These are phyloP conservation scores for Eudyptes chrysolophus DNA, from an alignment of 2,113 vertebrate genomes.

Conservation along the genomic window DNA sequence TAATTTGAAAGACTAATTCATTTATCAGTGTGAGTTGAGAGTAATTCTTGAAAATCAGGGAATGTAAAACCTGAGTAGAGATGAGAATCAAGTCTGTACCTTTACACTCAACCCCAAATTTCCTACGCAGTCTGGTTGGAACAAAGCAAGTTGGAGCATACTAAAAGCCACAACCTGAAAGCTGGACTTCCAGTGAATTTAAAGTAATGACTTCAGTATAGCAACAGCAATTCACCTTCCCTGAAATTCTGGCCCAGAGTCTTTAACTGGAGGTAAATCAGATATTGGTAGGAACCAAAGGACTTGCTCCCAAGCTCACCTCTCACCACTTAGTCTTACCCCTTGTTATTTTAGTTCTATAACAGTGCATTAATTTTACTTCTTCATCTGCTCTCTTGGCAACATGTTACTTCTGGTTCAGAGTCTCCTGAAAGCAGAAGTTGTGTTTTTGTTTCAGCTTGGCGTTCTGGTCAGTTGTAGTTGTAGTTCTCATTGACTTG, in stretches of 20 bases:
- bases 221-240: neutral
- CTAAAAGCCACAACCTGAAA: neutral
- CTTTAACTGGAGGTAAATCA: neutral
- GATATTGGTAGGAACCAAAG: neutral
- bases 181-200: neutral
- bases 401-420: neutral
- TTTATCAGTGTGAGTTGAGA: neutral
- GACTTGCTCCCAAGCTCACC: neutral
- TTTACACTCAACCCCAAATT: neutral
- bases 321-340: neutral
- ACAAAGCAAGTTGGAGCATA: neutral
- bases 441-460: neutral
- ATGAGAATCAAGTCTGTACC: neutral
- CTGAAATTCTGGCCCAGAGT: neutral
- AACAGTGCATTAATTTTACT: neutral
- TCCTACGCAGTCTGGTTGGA: neutral
- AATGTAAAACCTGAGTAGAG: neutral
- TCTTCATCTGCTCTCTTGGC: neutral
- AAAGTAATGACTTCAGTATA: neutral
- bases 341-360: neutral
- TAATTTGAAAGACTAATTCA: neutral
- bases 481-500: neutral
- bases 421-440: neutral
- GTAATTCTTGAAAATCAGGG: neutral
- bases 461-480: neutral